Evolutionary conservation across 1,140 invertebrate species (phyloP).

Genomic region (Penaeus chinensis): DNA sequence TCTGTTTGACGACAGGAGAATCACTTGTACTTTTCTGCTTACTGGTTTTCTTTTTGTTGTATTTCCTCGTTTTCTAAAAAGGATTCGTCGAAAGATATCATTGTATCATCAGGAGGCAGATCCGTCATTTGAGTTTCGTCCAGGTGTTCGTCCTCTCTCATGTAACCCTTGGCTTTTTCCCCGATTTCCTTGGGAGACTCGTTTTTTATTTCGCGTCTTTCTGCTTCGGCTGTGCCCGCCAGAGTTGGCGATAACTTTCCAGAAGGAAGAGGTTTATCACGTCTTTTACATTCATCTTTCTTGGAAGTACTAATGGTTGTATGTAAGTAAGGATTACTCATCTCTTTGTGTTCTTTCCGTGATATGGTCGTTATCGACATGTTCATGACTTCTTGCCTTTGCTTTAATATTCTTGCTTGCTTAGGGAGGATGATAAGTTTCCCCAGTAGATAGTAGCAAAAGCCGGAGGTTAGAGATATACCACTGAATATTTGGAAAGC

Average conservation of each 20-base stretch:
- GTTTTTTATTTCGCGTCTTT: background rate
- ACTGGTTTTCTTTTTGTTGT: no score
- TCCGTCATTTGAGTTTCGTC: conserved; percentile 56
- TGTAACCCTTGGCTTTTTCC: conserved; percentile 12
- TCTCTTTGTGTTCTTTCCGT: conserved; percentile 38
- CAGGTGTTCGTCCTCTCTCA: conserved; percentile 14
- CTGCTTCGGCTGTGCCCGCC: background rate
- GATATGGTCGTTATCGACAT: conserved; percentile 59
- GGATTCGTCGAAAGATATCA: conserved; percentile 18
- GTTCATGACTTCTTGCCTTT: conserved; percentile 47
- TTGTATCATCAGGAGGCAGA: conserved; percentile 40
- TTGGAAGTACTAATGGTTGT: no score
- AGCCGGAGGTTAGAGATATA: conserved; percentile 33
- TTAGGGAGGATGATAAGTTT: conserved; percentile 54
- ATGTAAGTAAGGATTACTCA: background rate
- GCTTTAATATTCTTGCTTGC: conserved; percentile 10
- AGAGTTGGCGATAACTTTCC: background rate
- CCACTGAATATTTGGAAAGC: conserved; percentile 62
- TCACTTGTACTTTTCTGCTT: no score
- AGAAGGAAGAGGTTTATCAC: no score
- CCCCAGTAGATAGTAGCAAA: conserved; percentile 54
- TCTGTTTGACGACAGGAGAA: no score
- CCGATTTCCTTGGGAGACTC: background rate
- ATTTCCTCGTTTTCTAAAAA: no score
- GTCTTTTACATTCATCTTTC: no score